Percentiles rank a stretch among this genome's conserved stretches.
These are phyloP conservation scores for Helarctos malayanus DNA, from an alignment of 2,797 vertebrate species.

Conservation along the genomic window DNA sequence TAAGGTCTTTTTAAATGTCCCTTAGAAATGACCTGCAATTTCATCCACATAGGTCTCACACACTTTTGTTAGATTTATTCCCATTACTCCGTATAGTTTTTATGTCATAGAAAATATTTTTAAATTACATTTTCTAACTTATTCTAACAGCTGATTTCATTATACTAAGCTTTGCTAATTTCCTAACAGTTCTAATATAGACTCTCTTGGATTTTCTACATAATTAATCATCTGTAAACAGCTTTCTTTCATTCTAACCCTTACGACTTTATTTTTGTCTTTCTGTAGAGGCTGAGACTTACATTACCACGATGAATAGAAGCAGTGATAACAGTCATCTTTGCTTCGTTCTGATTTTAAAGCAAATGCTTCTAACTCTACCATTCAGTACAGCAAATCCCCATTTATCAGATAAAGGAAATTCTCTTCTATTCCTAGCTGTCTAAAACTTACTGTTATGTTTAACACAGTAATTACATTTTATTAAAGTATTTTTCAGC, in stretches of 20 bases:
- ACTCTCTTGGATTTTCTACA: not conserved
- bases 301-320: not conserved
- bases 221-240: not conserved
- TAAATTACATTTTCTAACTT: slow-evolving; percentile 8
- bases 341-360: not conserved
- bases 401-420: not conserved
- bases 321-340: not conserved
- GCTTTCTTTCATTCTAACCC: not conserved
- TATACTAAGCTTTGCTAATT: not conserved
- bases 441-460: not conserved
- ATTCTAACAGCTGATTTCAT: not conserved
- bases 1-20: not conserved
- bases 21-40: slow-evolving; percentile 5
- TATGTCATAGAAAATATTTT: not conserved
- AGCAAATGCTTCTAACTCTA: not conserved
- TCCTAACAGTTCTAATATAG: slow-evolving; percentile 9
- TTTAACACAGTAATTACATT: not conserved
- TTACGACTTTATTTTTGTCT: not conserved
- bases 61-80: not conserved
- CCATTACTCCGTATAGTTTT: not conserved
- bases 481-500: not conserved
- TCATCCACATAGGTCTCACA: not conserved
- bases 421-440: not conserved
- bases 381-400: not conserved
- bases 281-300: not conserved